A percentile compares a stretch with the other conserved stretches of the same genome.
Evolutionary conservation across 2,888 invertebrate species (phyloP).

Genomic region (Ichneumoninae sp.): DNA sequence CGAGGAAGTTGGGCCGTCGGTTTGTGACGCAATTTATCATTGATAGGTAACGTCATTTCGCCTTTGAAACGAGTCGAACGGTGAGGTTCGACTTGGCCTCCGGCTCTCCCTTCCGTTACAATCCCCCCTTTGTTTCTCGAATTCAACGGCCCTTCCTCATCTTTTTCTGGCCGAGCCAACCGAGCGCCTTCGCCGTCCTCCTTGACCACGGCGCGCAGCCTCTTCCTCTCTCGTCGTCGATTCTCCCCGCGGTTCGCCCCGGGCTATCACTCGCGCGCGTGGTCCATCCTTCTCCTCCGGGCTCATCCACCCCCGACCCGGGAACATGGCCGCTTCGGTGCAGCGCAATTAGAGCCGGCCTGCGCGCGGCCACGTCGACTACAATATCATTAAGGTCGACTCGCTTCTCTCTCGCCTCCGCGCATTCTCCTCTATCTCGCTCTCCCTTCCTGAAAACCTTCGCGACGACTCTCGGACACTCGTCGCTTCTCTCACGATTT

Average conservation of each 20-base stretch:
- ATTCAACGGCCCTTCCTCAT: conserved; percentile 21
- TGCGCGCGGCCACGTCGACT: conserved; percentile 80
- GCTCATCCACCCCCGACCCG: conserved; percentile 72
- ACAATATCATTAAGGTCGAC: conserved; percentile 82
- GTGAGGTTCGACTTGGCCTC: conserved; percentile 9
- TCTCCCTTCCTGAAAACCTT: conserved; percentile 49
- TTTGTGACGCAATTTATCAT: too few relatives aligned
- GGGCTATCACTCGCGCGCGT: conserved; percentile 61
- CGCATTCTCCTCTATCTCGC: conserved; percentile 58
- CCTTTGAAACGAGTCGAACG: conserved; percentile 55
- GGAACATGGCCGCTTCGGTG: conserved; percentile 81
- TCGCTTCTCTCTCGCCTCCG: conserved; percentile 58
- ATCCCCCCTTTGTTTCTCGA: conserved; percentile 37
- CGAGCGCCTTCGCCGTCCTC: conserved; percentile 26
- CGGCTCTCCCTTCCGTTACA: conserved; percentile 58
- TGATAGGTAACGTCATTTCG: conserved; percentile 13
- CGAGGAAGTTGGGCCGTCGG: too few relatives aligned
- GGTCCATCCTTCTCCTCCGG: conserved; percentile 74
- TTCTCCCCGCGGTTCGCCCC: conserved; percentile 49
- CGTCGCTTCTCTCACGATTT: conserved; percentile 30
- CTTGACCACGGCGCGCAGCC: conserved; percentile 35
- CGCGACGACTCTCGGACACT: conserved; percentile 12
- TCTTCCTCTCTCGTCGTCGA: conserved; percentile 57
- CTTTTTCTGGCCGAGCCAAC: conserved; percentile 35
- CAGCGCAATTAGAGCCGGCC: conserved; percentile 82